Conservation (phyloP, 2,888 invertebrate genomes). For the Chironomus tentans region DNA sequence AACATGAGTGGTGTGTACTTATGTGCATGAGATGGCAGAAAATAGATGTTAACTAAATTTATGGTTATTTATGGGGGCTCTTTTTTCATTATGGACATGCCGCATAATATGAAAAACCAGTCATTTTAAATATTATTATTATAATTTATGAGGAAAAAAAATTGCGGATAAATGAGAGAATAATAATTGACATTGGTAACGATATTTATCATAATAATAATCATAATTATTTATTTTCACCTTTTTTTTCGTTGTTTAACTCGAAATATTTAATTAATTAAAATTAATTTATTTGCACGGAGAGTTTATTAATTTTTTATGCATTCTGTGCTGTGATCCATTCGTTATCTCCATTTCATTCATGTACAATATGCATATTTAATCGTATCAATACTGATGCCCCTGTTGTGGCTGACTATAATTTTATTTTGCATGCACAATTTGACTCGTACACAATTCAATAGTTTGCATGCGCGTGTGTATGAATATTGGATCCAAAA, state of each 20-base stretch:
- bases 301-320: slow-evolving; percentile 3
- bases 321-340: not conserved
- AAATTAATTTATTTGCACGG: slow-evolving; percentile 9
- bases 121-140: slow-evolving; percentile 1
- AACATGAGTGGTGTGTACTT: not conserved
- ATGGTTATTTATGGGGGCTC: not conserved
- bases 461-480: not conserved
- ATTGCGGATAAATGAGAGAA: not conserved
- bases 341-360: not conserved
- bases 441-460: no score
- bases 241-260: no score
- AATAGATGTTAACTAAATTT: slow-evolving; percentile 18
- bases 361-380: not conserved
- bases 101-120: not conserved
- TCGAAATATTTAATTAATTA: slow-evolving; percentile 4
- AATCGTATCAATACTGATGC: not conserved
- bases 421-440: no score
- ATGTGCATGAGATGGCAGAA: slow-evolving; percentile 10
- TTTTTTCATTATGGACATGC: not conserved
- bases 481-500: not conserved
- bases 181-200: not conserved
- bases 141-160: not conserved
- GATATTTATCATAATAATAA: slow-evolving; percentile 6
- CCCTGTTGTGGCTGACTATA: no score
- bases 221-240: not conserved